These are phyloP conservation scores for Elachura formosa DNA, from an alignment of 2,113 vertebrate species.

Conservation along the genomic window DNA sequence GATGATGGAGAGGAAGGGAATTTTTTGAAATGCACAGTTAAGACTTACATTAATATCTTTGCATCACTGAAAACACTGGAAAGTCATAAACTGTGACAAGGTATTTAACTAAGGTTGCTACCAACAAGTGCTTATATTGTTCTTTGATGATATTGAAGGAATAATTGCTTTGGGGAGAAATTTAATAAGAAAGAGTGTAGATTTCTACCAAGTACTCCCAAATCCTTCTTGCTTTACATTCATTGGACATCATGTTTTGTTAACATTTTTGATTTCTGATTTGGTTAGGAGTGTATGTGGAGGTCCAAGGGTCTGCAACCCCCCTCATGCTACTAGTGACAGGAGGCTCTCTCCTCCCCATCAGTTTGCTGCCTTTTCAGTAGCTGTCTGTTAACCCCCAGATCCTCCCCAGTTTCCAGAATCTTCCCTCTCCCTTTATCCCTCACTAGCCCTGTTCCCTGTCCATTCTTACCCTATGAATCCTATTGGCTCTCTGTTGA, in stretches of 20 bases:
- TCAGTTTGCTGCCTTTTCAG: no score
- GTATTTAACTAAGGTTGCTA: neutral
- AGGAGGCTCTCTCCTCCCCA: no score
- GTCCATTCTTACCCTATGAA: no score
- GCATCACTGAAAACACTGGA: neutral
- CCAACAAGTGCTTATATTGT: neutral
- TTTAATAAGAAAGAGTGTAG: neutral
- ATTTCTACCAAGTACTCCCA: neutral
- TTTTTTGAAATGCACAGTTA: accelerated
- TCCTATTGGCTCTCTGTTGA: no score
- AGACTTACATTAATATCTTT: accelerated
- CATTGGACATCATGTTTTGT: neutral
- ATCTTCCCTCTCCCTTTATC: no score
- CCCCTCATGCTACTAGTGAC: no score
- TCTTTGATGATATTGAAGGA: neutral
- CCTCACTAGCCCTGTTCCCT: no score
- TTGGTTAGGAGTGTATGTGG: neutral
- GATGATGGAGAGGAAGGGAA: neutral
- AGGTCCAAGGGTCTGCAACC: no score
- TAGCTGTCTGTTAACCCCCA: no score
- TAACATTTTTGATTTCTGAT: neutral
- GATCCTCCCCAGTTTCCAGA: no score
- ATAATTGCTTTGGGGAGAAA: neutral
- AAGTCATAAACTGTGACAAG: neutral
- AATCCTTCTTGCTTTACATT: neutral